A percentile compares a stretch with the other conserved stretches of the same genome.
Conservation (phyloP, 2,888 invertebrate genomes). For the Orchesellides sinensis region DNA sequence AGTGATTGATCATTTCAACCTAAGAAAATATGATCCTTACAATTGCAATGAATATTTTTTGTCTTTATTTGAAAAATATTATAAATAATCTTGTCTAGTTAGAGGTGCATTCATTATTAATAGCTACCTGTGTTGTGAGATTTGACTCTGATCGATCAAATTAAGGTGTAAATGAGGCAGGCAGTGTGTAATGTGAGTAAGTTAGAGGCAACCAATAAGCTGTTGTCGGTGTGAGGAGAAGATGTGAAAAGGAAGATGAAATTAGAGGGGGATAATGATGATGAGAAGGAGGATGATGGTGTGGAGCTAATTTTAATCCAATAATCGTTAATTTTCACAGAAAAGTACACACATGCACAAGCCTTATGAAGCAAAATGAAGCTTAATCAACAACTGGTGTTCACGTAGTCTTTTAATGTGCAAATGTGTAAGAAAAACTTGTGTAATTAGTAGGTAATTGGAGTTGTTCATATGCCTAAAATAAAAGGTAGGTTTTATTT, state of each 20-base stretch:
- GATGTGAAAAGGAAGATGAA: background rate
- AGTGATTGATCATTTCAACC: too few relatives aligned
- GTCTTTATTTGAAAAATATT: background rate
- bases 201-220: background rate
- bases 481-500: background rate
- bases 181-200: background rate
- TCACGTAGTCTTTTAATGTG: too few relatives aligned
- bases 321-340: conserved; percentile 32
- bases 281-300: conserved; percentile 6
- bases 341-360: background rate
- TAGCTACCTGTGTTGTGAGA: background rate
- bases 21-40: too few relatives aligned
- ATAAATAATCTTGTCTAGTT: background rate
- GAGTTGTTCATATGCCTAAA: background rate
- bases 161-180: background rate
- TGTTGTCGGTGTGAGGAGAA: too few relatives aligned
- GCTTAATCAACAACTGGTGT: background rate
- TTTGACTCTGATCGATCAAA: background rate
- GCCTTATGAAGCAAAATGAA: background rate
- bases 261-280: conserved; percentile 18
- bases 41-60: too few relatives aligned
- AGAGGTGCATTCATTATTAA: background rate
- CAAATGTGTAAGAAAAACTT: background rate
- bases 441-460: background rate
- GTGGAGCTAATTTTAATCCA: conserved; percentile 39